Conservation (phyloP, 1,140 invertebrate genomes). For the Cotesia glomerata region DNA sequence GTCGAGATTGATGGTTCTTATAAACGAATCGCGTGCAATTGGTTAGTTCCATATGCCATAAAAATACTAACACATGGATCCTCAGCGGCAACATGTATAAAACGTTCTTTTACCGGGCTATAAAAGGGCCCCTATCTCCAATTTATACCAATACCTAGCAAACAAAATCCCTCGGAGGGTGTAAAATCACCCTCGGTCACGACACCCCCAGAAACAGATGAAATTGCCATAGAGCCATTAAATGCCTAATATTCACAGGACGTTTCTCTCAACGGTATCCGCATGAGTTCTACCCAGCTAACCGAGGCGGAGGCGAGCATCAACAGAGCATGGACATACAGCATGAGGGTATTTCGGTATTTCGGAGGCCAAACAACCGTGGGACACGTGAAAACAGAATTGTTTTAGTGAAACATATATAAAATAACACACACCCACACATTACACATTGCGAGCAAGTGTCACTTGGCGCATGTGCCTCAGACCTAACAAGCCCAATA, state of each 20-base stretch:
- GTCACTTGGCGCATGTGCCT: neutral
- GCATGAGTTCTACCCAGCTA: no score
- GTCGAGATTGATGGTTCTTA: neutral
- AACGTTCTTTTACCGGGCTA: slow-evolving; percentile 8
- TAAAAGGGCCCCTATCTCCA: slow-evolving; percentile 8
- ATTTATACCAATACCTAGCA: neutral
- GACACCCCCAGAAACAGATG: neutral
- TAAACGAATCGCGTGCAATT: slow-evolving; percentile 4
- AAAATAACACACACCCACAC: neutral
- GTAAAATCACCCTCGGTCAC: neutral
- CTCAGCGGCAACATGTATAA: neutral
- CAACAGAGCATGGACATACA: no score
- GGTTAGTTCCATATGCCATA: neutral
- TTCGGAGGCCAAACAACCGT: neutral
- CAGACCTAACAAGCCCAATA: neutral
- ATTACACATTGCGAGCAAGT: neutral
- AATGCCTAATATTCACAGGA: slow-evolving; percentile 24
- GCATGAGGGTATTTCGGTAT: neutral
- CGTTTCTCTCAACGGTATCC: neutral
- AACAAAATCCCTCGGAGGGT: neutral
- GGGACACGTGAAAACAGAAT: neutral
- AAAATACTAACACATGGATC: neutral
- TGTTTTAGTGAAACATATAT: neutral
- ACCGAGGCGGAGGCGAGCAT: no score
- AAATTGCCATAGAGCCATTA: slow-evolving; percentile 23